Conservation (phyloP, 2,797 vertebrate genomes). For the Falco peregrinus region DNA sequence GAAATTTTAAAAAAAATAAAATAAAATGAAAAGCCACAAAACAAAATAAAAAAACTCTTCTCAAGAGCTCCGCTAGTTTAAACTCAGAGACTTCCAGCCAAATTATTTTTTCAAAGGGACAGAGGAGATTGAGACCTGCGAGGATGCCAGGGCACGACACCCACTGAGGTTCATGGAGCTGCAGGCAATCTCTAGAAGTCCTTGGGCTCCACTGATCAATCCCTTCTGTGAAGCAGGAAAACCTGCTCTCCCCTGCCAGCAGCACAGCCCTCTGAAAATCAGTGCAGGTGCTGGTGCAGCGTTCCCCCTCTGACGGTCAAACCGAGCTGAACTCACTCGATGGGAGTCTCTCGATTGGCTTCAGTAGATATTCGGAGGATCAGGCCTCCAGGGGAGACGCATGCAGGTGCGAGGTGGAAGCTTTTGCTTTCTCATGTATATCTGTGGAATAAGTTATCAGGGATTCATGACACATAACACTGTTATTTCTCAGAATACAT, state of each 20-base stretch:
- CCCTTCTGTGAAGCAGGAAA: neutral
- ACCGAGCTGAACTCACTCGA: rapidly evolving
- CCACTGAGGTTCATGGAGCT: neutral
- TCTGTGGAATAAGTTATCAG: neutral
- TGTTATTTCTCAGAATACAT: neutral
- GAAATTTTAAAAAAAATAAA: neutral
- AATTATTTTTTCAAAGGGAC: neutral
- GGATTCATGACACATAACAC: neutral
- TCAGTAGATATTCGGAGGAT: neutral
- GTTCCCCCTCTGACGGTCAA: rapidly evolving
- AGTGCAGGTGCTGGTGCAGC: neutral
- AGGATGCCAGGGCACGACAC: neutral
- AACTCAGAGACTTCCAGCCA: neutral
- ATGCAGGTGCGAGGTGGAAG: rapidly evolving
- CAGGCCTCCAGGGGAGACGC: neutral
- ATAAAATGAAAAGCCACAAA: neutral
- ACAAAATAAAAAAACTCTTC: neutral
- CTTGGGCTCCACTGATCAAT: neutral
- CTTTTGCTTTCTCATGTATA: neutral
- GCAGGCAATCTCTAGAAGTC: neutral
- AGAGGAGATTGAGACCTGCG: neutral
- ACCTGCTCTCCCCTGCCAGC: rapidly evolving
- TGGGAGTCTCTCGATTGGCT: neutral
- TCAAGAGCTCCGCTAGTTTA: neutral
- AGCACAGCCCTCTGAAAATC: neutral